Evolutionary conservation across 37 sponge, comb jelly and placozoan species (phyloP).

Genomic region (Hormiphora californensis): DNA sequence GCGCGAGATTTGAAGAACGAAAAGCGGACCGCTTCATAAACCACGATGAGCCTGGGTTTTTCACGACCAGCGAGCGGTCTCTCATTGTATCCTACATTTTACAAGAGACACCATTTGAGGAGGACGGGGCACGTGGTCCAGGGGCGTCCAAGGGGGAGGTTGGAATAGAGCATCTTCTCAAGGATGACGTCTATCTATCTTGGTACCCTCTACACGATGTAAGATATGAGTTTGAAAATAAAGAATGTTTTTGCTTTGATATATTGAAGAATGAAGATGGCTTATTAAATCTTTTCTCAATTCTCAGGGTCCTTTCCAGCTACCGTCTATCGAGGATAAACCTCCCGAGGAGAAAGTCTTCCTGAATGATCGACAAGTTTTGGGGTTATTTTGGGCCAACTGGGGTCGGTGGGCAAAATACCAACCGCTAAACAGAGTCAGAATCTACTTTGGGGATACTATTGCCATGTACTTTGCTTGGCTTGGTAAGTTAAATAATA

Average conservation of each 20-base stretch:
- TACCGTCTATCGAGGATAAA: background rate
- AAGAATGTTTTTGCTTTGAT: background rate
- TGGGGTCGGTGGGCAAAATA: slow-evolving; percentile 33
- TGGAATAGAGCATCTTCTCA: slow-evolving; percentile 16
- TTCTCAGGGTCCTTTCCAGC: background rate
- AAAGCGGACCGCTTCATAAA: slow-evolving; percentile 22
- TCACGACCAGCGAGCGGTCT: background rate
- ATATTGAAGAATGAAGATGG: background rate
- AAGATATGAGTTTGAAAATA: background rate
- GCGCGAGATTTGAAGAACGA: background rate
- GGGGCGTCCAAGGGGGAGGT: background rate
- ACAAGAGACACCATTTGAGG: background rate
- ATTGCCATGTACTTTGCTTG: slow-evolving; percentile 13
- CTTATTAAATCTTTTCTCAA: background rate
- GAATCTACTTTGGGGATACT: slow-evolving; percentile 8
- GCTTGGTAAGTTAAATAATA: background rate
- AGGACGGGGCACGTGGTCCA: too few relatives aligned
- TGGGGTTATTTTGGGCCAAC: slow-evolving; percentile 1
- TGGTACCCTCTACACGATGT: slow-evolving; percentile 31
- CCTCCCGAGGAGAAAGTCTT: background rate
- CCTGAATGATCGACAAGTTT: slow-evolving; percentile 23
- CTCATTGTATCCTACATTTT: slow-evolving; percentile 9
- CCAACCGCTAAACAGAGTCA: slow-evolving; percentile 15
- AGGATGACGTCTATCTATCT: background rate
- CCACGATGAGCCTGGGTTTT: slow-evolving; percentile 19